Percentiles rank a stretch among this genome's conserved stretches.
Evolutionary conservation across 2,888 invertebrate genomes (phyloP).

Genomic region (Antheraea yamamai): DNA sequence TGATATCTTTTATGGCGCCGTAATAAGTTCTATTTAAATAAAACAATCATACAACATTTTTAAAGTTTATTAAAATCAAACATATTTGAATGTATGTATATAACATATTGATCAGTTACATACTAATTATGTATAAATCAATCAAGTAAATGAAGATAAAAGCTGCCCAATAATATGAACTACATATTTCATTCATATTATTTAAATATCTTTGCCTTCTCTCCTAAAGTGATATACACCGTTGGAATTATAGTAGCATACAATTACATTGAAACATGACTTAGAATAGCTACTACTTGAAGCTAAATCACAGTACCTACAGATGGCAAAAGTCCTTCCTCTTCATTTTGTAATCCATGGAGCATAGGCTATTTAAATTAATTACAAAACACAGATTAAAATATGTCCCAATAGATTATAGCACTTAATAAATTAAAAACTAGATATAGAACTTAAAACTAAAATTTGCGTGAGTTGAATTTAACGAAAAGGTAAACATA

Average conservation of each 20-base stretch:
- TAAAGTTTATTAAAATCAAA: constrained; percentile 1
- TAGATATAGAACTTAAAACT: background rate
- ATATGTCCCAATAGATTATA: background rate
- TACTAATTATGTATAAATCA: background rate
- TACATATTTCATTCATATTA: too few species aligned
- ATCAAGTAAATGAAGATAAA: background rate
- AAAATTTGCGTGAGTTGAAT: background rate
- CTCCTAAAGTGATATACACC: background rate
- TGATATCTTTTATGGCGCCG: background rate
- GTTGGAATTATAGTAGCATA: background rate
- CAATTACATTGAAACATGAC: background rate
- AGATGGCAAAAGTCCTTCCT: background rate
- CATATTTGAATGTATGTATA: background rate
- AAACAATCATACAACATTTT: background rate
- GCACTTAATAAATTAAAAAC: background rate
- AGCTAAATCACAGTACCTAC: background rate
- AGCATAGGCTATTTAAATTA: background rate
- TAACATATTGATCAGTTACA: background rate
- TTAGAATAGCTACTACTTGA: background rate
- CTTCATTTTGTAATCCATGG: background rate
- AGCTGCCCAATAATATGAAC: background rate
- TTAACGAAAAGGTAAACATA: background rate
- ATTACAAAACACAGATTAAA: background rate
- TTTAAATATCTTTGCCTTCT: too few species aligned
- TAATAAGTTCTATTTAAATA: background rate